Percentiles rank a stretch among this genome's conserved stretches.
Evolutionary conservation across 2,888 invertebrate species (phyloP).

Genomic region (Ichneumoninae sp.): DNA sequence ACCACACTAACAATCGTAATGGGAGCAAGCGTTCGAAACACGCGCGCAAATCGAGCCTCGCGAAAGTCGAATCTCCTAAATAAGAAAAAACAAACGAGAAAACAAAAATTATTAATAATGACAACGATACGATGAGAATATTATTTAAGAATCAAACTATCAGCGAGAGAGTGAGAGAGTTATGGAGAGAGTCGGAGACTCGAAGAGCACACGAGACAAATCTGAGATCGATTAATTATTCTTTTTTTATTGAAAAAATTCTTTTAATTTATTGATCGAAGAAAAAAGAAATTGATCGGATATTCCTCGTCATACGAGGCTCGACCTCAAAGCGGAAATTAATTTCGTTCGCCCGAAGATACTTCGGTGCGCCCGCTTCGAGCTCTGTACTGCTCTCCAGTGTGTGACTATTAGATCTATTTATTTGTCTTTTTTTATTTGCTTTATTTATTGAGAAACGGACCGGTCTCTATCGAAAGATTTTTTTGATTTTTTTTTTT

Average conservation of each 20-base stretch:
- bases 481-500: slow-evolving; percentile 16
- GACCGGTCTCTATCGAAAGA: slow-evolving; percentile 26
- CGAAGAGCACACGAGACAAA: background rate
- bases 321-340: background rate
- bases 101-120: slow-evolving; percentile 2
- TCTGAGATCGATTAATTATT: background rate
- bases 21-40: slow-evolving; percentile 74
- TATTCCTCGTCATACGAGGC: slow-evolving; percentile 10
- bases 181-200: background rate
- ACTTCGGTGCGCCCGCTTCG: slow-evolving; percentile 25
- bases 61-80: slow-evolving; percentile 60
- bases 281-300: slow-evolving; percentile 3
- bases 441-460: slow-evolving; percentile 44
- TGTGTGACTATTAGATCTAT: slow-evolving; percentile 43
- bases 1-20: slow-evolving; percentile 74
- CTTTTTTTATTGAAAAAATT: background rate
- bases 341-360: background rate
- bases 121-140: slow-evolving; percentile 28
- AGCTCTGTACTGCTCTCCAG: slow-evolving; percentile 24
- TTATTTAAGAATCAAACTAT: slow-evolving; percentile 43
- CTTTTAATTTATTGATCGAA: background rate
- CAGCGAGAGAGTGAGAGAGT: slow-evolving; percentile 24
- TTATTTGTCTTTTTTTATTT: slow-evolving; percentile 50
- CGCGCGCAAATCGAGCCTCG: slow-evolving; percentile 73
- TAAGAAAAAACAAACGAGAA: slow-evolving; percentile 38